Evolutionary conservation across 2,797 vertebrate species (phyloP).

Genomic region (Glyptemys insculpta): DNA sequence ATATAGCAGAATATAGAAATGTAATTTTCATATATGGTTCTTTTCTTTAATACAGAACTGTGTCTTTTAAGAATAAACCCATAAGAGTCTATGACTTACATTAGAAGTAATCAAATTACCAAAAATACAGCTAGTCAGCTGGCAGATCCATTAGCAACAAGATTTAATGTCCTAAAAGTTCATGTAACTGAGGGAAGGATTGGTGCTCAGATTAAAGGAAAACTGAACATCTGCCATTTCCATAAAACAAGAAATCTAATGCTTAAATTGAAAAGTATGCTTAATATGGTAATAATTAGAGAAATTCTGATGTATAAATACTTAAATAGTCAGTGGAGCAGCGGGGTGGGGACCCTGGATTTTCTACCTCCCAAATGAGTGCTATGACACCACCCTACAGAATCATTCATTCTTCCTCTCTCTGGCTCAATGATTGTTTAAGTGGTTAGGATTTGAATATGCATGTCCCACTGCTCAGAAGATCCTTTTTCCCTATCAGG

Average conservation of each 20-base stretch:
- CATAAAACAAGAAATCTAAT: conserved; percentile 14
- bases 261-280: neutral
- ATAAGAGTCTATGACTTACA: neutral
- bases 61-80: neutral
- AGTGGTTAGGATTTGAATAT: neutral
- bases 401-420: neutral
- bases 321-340: neutral
- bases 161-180: neutral
- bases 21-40: neutral
- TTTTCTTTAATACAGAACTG: neutral
- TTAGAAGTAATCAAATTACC: neutral
- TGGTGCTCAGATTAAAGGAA: conserved; percentile 17
- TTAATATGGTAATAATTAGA: conserved; percentile 9
- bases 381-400: neutral
- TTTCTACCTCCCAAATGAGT: neutral
- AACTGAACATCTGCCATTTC: neutral
- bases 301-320: neutral
- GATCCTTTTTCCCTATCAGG: neutral
- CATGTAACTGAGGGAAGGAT: conserved; percentile 21
- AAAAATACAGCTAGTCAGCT: conserved; percentile 1
- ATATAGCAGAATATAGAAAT: accelerated
- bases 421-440: neutral
- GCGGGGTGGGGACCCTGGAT: neutral
- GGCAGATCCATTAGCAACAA: neutral
- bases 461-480: neutral